Percentiles rank a stretch among this genome's conserved stretches.
Evolutionary conservation across 2,113 vertebrate genomes (phyloP).

Genomic region (Typhlomys cinereus): DNA sequence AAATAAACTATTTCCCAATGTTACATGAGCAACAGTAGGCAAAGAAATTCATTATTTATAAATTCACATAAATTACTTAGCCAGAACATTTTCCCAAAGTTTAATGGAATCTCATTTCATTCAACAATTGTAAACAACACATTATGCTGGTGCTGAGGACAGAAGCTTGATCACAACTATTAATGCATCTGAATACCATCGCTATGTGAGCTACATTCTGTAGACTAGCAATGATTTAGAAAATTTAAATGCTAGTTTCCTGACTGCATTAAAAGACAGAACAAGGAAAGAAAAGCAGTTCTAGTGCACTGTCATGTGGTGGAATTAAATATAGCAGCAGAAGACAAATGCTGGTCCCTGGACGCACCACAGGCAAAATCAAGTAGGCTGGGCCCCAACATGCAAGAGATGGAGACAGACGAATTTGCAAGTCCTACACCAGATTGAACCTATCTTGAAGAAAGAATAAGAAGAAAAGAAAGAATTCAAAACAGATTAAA

Average conservation of each 20-base stretch:
- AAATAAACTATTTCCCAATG: not conserved
- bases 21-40: not conserved
- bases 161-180: not conserved
- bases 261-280: not conserved
- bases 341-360: not conserved
- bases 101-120: not conserved
- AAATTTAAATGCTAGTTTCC: not conserved
- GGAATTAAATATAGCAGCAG: not conserved
- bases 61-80: conserved; percentile 8
- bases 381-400: not conserved
- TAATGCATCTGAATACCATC: not conserved
- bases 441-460: not conserved
- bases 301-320: not conserved
- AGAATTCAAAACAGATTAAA: not conserved
- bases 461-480: not conserved
- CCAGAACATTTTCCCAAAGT: not conserved
- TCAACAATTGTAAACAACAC: not conserved
- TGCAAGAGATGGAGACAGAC: not conserved
- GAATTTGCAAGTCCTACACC: not conserved
- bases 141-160: not conserved
- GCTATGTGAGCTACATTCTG: not conserved
- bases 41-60: conserved; percentile 40
- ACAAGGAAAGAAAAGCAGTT: not conserved
- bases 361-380: not conserved
- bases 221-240: not conserved